Evolutionary conservation across 2,797 vertebrate genomes (phyloP).

Genomic region (Allobates femoralis): DNA sequence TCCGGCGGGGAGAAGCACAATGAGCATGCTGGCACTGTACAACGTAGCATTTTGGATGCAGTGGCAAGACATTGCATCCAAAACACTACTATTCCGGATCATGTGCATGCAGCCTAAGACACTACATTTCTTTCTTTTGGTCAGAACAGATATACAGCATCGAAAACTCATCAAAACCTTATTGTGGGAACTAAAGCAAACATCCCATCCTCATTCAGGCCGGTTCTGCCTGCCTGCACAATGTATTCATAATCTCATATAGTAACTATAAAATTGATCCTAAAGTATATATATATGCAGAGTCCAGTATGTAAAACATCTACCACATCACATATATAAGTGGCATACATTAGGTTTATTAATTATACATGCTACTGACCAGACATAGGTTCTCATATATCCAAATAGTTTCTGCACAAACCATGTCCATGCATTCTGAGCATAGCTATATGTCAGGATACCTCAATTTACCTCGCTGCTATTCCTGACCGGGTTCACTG

Average conservation of each 20-base stretch:
- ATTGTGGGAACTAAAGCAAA: no score
- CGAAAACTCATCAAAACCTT: no score
- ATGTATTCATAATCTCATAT: neutral
- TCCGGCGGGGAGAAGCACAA: no score
- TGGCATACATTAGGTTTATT: neutral
- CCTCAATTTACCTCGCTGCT: constrained; percentile 31
- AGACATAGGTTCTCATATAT: constrained; percentile 24
- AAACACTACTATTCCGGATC: no score
- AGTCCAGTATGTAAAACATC: neutral
- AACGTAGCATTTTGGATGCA: no score
- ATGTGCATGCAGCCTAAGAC: no score
- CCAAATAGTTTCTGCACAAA: constrained; percentile 11
- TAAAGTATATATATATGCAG: neutral
- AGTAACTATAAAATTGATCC: neutral
- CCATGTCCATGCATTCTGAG: constrained; percentile 16
- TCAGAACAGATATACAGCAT: no score
- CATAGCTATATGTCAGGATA: constrained; percentile 35
- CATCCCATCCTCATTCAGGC: neutral
- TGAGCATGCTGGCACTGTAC: no score
- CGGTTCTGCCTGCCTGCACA: neutral
- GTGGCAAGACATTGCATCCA: no score
- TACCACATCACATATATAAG: neutral
- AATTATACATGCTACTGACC: constrained; percentile 1
- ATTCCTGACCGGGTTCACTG: constrained; percentile 1
- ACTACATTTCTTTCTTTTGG: no score